phyloP scores from a whole-genome alignment of 2,888 invertebrate species.

The Chrysolina americana region DNA sequence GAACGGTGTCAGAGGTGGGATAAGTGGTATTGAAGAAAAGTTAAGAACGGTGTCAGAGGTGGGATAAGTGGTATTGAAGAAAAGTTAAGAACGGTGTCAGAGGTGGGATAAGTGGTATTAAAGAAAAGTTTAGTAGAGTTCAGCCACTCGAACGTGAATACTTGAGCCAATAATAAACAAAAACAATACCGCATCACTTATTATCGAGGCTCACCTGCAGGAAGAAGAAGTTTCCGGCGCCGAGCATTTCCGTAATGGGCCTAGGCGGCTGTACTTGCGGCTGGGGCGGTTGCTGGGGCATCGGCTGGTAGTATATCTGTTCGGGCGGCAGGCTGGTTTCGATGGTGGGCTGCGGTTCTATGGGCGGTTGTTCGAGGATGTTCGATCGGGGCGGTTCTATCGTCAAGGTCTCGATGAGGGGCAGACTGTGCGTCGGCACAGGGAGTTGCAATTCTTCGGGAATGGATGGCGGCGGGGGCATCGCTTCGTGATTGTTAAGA shows the following conservation, averaged over 20 bases:
- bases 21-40: no score
- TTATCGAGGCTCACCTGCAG: conserved; percentile 77
- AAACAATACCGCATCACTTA: no score
- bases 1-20: no score
- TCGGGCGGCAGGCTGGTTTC: conserved; percentile 53
- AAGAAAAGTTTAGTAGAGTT: no score
- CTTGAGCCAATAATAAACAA: no score
- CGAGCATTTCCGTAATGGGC: conserved; percentile 83
- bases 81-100: no score
- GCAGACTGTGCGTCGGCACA: conserved; percentile 42
- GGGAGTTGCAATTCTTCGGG: conserved; percentile 47
- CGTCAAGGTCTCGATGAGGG: conserved; percentile 66
- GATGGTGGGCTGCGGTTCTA: conserved; percentile 51
- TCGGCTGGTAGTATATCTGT: conserved; percentile 70
- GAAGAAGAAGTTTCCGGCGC: conserved; percentile 84
- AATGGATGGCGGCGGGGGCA: conserved; percentile 1
- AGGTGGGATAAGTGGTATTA: no score
- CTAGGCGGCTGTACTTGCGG: conserved; percentile 69
- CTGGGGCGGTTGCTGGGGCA: conserved; percentile 66
- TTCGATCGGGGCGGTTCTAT: conserved; percentile 30
- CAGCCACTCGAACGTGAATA: no score
- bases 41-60: no score
- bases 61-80: no score
- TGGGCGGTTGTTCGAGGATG: conserved; percentile 4
- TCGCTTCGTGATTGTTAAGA: conserved; percentile 37